Conservation (phyloP, 1,140 invertebrate species). For the Diuraphis noxia region DNA sequence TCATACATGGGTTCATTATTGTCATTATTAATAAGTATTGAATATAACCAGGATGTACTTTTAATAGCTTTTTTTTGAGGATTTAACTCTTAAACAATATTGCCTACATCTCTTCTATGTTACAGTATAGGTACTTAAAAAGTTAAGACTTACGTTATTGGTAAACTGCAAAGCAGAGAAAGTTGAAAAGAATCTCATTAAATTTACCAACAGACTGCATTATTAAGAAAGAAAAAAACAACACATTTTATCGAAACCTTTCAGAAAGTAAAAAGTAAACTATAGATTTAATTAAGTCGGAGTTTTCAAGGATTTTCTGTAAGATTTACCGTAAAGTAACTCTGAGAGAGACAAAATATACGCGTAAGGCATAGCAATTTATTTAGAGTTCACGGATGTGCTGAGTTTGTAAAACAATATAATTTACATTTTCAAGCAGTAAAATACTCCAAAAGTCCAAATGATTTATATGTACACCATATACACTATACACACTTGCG, state of each 20-base stretch:
- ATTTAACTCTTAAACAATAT: not conserved
- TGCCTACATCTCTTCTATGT: not conserved
- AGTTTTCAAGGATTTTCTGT: not conserved
- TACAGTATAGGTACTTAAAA: not conserved
- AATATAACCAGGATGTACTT: not conserved
- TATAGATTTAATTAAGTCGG: not conserved
- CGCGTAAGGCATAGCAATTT: not conserved
- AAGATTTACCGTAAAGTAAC: not conserved
- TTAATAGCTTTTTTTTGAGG: not conserved
- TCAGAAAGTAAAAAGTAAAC: not conserved
- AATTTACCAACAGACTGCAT: not conserved
- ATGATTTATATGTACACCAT: not conserved
- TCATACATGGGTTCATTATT: not conserved
- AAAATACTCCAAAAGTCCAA: not conserved
- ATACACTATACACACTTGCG: not conserved
- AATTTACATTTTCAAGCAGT: not conserved
- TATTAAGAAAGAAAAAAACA: not conserved
- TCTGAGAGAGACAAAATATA: not conserved
- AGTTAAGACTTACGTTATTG: not conserved
- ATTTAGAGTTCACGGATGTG: not conserved
- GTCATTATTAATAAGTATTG: not conserved
- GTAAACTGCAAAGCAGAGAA: not conserved
- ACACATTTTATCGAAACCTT: not conserved
- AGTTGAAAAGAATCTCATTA: not conserved
- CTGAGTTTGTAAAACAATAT: not conserved